Base-by-base conservation (phyloP, 2,113 vertebrate genomes). In the Australoheros scitulus region DNA sequence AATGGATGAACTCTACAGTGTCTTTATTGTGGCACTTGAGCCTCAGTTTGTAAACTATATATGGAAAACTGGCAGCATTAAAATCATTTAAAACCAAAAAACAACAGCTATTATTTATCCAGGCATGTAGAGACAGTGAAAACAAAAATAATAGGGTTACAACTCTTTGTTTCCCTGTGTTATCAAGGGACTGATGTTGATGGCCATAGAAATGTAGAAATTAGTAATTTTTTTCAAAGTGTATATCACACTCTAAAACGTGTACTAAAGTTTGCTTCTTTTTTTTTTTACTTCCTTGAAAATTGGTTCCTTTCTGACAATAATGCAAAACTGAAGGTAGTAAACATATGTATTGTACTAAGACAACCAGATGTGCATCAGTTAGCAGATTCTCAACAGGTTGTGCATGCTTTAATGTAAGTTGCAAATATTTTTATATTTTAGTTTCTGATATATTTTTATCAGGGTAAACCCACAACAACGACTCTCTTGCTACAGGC, bases 401-500 rank as follows among this genome's bases (percentile, higher is more conserved):
- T 18, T 59, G 80, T 60, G 4, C 15, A 60, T 5, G 3, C 20
- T 41, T 58, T 47, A 20, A 13, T 29, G n/a, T 11, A 43, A 56
- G 32, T 72, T 41, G 32, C 15, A 47, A 15, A 79, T 34, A 3
- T n/a, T 58, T 79, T 64, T 38, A 10, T 38, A 38, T 38, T 6
- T 52, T 65, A 20, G 11, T 47, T 59, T 8, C 26, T 77, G 65
- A 75, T 61, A n/a, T 34, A 60, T 56, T 83, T 32, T n/a, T 36
- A 36, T 63, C 43, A 79, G 3, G 3, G 18, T 18, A 24, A 79
- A 77, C 36, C 1, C 13, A 50, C 5, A 55, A 52, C 32, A 76
- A 81, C 52, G 58, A 50, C 38, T 72, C 11, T 76, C 5, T 14
- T 68, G 34, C 55, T 63, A 78, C 82, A 84, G 57, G 61, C 32